Evolutionary conservation across 2,888 invertebrate genomes (phyloP).

Genomic region (Metallyticus violacea): DNA sequence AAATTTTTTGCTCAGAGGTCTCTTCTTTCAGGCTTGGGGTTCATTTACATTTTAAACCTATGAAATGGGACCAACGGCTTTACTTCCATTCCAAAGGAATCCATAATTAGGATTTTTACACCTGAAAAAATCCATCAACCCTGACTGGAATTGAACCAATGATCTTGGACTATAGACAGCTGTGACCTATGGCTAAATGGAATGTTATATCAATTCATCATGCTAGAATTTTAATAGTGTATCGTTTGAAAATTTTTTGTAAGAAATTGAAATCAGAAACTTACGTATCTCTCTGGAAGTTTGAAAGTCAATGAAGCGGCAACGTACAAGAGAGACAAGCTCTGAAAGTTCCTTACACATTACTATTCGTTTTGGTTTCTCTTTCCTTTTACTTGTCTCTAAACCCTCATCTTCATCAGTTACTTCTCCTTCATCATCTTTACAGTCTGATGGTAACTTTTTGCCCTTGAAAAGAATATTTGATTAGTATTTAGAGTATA

Average conservation of each 20-base stretch:
- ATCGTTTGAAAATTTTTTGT: not conserved
- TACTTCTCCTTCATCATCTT: slow-evolving; percentile 48
- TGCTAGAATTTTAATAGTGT: not conserved
- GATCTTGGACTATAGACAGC: too few relatives aligned
- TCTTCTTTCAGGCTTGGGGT: too few relatives aligned
- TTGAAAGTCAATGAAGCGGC: slow-evolving; percentile 39
- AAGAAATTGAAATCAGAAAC: slow-evolving; percentile 2
- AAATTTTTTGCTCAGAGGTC: too few relatives aligned
- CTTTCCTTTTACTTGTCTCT: slow-evolving; percentile 37
- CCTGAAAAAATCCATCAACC: too few relatives aligned
- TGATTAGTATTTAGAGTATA: not conserved
- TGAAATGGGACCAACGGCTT: too few relatives aligned
- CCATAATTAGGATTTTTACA: too few relatives aligned
- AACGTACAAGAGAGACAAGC: slow-evolving; percentile 46
- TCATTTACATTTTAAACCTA: too few relatives aligned
- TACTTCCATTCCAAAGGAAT: too few relatives aligned
- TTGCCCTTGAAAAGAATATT: slow-evolving; percentile 43
- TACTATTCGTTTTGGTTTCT: slow-evolving; percentile 35
- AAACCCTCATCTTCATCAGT: slow-evolving; percentile 55
- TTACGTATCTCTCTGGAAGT: slow-evolving; percentile 36
- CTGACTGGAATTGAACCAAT: too few relatives aligned
- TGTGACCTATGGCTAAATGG: too few relatives aligned
- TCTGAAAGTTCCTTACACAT: slow-evolving; percentile 51
- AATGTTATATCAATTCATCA: too few relatives aligned
- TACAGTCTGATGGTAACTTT: slow-evolving; percentile 43